Base-by-base conservation (phyloP, 2,888 invertebrate genomes). In the Phyllotreta striolata region DNA sequence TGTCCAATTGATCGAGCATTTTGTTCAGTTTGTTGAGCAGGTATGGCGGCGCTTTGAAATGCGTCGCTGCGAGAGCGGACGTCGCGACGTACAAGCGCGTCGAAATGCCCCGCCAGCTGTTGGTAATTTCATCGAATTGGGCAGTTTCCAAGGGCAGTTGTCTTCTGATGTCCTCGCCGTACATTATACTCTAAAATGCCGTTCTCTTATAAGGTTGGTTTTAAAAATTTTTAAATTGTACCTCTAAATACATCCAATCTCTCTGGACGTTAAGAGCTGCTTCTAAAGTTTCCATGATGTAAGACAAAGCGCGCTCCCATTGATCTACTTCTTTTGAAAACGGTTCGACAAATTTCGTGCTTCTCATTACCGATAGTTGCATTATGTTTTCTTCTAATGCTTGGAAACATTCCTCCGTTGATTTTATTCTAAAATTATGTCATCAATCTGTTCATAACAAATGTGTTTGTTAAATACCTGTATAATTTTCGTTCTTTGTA, bases 381-480 rank as follows among this genome's bases (percentile, higher is more conserved):
- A 93, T 89, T 83, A 92, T 89, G 78, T 95, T 91, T 69, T 95
- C 95, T 82, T 95, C 95, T 46, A 95, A 81, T 52, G 87, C 86
- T 83, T 89, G 88, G 76, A 88, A 89, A 57, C 93, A 89, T 5
- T 94, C 93, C 54, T 95, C 95, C 0, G 91, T 88, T 61, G 84
- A 86, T 80, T 88, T 91, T 55, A 95, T 86, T 74, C 84, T 88
- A n/a, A n/a, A 39, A 54, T 14, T 40, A 7, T 6, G 10, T 9
- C 34, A 49, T 24, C 80, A 86, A 91, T 37, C 9, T 14, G 9
- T 43, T 13, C 13, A 55, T n/a, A 55, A 39, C n/a, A 35, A 55
- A 55, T 40, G n/a, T 55, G 1, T 24, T 24, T 1, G 14, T 39
- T 14, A 8, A 40, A 40, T 51, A 58, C 85, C 84, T 76, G 79